Evolutionary conservation across 2,113 vertebrate species (phyloP).

Genomic region (Clarias gariepinus): DNA sequence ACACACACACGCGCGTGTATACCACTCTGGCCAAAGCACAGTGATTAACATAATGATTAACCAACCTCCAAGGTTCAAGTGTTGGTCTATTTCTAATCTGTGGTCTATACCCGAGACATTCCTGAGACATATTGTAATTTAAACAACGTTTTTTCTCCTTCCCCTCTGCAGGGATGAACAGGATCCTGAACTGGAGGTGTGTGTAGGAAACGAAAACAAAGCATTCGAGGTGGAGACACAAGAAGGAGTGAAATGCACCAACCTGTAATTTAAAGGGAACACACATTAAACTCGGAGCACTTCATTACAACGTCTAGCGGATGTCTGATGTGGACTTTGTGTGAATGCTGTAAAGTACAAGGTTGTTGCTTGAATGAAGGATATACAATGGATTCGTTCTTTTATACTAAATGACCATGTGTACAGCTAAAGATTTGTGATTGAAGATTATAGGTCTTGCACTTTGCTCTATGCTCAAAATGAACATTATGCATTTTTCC

Average conservation of each 20-base stretch:
- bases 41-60: conserved; percentile 17
- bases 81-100: neutral
- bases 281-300: neutral
- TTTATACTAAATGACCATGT: neutral
- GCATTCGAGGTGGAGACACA: conserved; percentile 10
- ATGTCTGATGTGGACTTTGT: neutral
- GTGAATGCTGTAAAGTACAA: neutral
- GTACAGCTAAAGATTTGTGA: neutral
- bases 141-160: neutral
- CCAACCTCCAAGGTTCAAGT: neutral
- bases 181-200: neutral
- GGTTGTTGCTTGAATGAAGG: neutral
- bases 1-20: neutral
- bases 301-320: neutral
- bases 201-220: conserved; percentile 15
- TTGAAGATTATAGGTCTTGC: neutral
- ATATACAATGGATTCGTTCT: neutral
- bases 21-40: neutral
- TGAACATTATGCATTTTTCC: neutral
- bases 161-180: conserved; percentile 21
- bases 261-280: conserved; percentile 19
- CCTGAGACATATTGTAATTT: neutral
- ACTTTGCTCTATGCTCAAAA: neutral
- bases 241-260: conserved; percentile 20
- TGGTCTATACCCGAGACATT: neutral